These are phyloP conservation scores for Brenthis daphne DNA, from an alignment of 2,888 invertebrate species.

Conservation along the genomic window DNA sequence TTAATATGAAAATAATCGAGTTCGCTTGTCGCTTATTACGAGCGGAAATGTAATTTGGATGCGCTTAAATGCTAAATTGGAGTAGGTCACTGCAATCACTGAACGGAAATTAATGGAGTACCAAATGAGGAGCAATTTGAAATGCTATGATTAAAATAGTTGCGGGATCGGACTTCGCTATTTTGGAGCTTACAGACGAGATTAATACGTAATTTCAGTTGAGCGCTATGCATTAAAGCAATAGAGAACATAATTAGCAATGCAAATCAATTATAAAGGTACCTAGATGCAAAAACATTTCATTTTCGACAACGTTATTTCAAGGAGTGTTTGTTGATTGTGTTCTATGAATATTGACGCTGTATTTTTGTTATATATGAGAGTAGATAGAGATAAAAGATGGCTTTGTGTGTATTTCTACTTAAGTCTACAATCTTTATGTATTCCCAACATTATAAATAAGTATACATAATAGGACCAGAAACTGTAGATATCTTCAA, in stretches of 20 bases:
- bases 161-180: conserved; percentile 31
- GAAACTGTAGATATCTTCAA: too few relatives aligned
- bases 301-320: too few relatives aligned
- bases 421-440: too few relatives aligned
- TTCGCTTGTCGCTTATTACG: conserved; percentile 67
- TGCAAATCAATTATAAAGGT: background rate
- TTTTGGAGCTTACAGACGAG: conserved; percentile 23
- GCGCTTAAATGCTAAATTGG: conserved; percentile 49
- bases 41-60: conserved; percentile 58
- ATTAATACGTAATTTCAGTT: conserved; percentile 27
- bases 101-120: conserved; percentile 41
- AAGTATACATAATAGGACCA: too few relatives aligned
- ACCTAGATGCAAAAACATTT: too few relatives aligned
- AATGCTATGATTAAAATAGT: conserved; percentile 38
- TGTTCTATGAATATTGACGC: too few relatives aligned
- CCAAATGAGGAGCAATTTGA: conserved; percentile 41
- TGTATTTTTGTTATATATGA: too few relatives aligned
- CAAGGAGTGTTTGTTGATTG: too few relatives aligned
- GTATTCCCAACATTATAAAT: too few relatives aligned
- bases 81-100: conserved; percentile 42
- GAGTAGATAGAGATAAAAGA: too few relatives aligned
- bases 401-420: too few relatives aligned
- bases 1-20: conserved; percentile 78
- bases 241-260: background rate
- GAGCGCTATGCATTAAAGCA: background rate